phyloP scores from a whole-genome alignment of 2,888 invertebrate genomes.

The Erebia epiphron region DNA sequence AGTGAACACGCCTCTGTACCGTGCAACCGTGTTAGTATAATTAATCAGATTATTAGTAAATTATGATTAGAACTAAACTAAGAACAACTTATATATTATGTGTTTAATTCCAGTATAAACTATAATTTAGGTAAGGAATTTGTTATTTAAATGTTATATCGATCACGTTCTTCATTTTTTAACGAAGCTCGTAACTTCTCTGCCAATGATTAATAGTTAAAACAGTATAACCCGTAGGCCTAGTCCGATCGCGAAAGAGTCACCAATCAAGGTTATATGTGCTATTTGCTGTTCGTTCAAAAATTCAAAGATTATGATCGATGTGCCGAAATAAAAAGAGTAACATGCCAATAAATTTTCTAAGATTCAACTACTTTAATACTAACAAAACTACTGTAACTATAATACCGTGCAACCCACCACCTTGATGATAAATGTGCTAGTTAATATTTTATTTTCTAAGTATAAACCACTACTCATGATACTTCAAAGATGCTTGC shows the following conservation, averaged over 20 bases:
- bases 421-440: slow-evolving; percentile 10
- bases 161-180: neutral
- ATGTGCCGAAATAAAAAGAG: too few species aligned
- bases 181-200: neutral
- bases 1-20: slow-evolving; percentile 89
- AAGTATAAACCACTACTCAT: neutral
- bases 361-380: neutral
- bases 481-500: neutral
- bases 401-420: slow-evolving; percentile 26
- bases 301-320: too few species aligned
- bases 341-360: neutral
- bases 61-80: neutral
- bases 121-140: neutral
- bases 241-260: too few species aligned
- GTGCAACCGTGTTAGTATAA: slow-evolving; percentile 60
- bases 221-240: too few species aligned
- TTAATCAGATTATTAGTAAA: neutral
- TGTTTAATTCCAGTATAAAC: too few species aligned
- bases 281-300: too few species aligned
- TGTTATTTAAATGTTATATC: neutral
- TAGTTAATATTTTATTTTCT: neutral
- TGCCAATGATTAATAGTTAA: neutral
- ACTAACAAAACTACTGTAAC: neutral
- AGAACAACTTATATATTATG: too few species aligned
- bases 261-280: too few species aligned